Evolutionary conservation across 2,113 vertebrate genomes (phyloP).

Genomic region (Halcyon malimbica): DNA sequence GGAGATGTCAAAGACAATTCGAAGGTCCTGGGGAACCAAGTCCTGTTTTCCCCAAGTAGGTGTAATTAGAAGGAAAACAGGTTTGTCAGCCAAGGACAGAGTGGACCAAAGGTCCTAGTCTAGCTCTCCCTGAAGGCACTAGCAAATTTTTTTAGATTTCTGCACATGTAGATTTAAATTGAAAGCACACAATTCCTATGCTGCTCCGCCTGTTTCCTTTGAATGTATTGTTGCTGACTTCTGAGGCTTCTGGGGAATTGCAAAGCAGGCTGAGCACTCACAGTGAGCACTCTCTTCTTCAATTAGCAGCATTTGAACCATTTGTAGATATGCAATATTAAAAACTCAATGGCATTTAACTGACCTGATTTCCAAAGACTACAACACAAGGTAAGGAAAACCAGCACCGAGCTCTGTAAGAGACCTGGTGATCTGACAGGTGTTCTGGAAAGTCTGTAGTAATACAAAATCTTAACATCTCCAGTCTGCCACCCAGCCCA

Average conservation of each 20-base stretch:
- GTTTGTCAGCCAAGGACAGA: not conserved
- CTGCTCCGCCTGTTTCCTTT: not conserved
- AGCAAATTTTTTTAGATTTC: not conserved
- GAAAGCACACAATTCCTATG: not conserved
- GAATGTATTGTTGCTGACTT: not conserved
- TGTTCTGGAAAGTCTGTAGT: not conserved
- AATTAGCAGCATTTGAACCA: not conserved
- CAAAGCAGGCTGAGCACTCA: not conserved
- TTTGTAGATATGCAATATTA: not conserved
- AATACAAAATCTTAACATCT: not conserved
- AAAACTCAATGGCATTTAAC: not conserved
- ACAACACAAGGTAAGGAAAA: not conserved
- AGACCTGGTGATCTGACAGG: not conserved
- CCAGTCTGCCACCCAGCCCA: not conserved
- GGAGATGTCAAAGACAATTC: not conserved
- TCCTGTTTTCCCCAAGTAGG: not conserved
- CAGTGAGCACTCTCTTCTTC: not conserved
- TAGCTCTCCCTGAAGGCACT: not conserved
- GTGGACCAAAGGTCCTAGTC: not conserved
- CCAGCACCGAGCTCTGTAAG: not conserved
- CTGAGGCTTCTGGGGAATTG: not conserved
- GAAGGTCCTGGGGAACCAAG: not conserved
- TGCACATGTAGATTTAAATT: not conserved
- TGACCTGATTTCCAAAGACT: not conserved
- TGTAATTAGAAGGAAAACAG: not conserved